Evolutionary conservation across 1,140 invertebrate genomes (phyloP).

Genomic region (Tetragonula clypearis): DNA sequence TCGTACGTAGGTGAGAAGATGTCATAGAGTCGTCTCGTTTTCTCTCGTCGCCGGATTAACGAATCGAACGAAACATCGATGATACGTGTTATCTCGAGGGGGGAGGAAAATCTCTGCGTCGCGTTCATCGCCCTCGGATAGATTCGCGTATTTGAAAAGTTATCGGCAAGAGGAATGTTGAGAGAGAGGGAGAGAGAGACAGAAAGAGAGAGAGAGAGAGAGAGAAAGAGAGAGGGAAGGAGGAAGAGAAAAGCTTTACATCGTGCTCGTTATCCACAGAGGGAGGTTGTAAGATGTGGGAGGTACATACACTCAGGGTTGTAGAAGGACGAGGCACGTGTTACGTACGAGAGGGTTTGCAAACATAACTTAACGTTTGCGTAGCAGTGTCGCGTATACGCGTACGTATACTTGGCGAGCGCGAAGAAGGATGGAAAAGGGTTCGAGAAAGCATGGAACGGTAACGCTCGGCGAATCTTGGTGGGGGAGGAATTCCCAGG

Average conservation of each 20-base stretch:
- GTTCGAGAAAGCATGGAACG: slow-evolving; percentile 55
- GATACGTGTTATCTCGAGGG: neutral
- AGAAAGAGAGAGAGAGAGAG: too few species aligned
- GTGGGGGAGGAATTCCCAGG: slow-evolving; percentile 76
- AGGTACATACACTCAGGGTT: slow-evolving; percentile 54
- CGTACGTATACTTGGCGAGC: slow-evolving; percentile 31
- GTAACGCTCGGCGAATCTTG: slow-evolving; percentile 17
- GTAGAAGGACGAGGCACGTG: slow-evolving; percentile 62
- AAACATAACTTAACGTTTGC: slow-evolving; percentile 73
- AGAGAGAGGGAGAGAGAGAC: neutral
- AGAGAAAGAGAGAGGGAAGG: too few species aligned
- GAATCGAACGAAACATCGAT: neutral
- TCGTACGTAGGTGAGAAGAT: neutral
- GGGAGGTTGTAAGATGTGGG: slow-evolving; percentile 60
- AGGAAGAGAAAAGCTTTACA: slow-evolving; percentile 30
- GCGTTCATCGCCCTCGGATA: neutral
- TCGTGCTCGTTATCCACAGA: slow-evolving; percentile 54
- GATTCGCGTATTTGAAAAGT: slow-evolving; percentile 28
- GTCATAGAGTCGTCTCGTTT: neutral
- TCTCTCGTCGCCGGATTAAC: neutral
- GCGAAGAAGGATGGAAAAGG: slow-evolving; percentile 63
- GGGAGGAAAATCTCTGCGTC: neutral
- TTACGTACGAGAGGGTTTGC: slow-evolving; percentile 71
- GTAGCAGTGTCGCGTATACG: slow-evolving; percentile 67
- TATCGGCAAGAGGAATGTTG: slow-evolving; percentile 28